A percentile compares a stretch with the other conserved stretches of the same genome.
phyloP scores from a whole-genome alignment of 2,888 invertebrate genomes.

The Calameuta idolon region DNA sequence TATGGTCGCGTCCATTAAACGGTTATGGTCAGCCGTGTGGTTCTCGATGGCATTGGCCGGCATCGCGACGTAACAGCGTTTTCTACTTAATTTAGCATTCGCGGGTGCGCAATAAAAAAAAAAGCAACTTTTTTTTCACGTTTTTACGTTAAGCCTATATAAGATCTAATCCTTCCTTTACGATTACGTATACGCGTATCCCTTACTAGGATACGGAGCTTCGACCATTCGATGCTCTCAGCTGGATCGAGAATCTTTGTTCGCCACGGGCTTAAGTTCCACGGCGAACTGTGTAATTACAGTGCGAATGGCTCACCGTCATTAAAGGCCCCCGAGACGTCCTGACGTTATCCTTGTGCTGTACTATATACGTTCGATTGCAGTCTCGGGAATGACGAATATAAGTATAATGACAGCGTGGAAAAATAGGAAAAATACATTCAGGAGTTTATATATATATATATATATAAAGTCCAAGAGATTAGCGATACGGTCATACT shows the following conservation, averaged over 20 bases:
- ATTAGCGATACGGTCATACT: background rate
- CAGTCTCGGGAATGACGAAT: background rate
- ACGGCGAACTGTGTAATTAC: background rate
- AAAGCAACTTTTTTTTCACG: background rate
- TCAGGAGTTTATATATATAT: background rate
- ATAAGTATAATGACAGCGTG: background rate
- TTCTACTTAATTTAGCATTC: background rate
- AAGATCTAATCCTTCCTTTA: background rate
- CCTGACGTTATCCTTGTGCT: background rate
- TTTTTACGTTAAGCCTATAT: background rate
- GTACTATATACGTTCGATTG: background rate
- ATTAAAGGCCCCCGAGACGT: background rate
- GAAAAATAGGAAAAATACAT: background rate
- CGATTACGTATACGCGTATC: background rate
- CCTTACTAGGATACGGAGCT: background rate
- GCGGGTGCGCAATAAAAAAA: background rate
- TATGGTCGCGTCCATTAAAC: constrained; percentile 27
- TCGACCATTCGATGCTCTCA: background rate
- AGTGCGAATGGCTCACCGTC: background rate
- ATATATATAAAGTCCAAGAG: background rate
- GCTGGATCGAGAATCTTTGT: background rate
- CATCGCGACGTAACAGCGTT: background rate
- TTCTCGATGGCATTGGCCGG: background rate
- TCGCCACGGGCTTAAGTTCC: background rate
- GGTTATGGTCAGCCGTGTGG: constrained; percentile 4